phyloP scores from a whole-genome alignment of 1,140 invertebrate genomes.

The Centruroides vittatus region DNA sequence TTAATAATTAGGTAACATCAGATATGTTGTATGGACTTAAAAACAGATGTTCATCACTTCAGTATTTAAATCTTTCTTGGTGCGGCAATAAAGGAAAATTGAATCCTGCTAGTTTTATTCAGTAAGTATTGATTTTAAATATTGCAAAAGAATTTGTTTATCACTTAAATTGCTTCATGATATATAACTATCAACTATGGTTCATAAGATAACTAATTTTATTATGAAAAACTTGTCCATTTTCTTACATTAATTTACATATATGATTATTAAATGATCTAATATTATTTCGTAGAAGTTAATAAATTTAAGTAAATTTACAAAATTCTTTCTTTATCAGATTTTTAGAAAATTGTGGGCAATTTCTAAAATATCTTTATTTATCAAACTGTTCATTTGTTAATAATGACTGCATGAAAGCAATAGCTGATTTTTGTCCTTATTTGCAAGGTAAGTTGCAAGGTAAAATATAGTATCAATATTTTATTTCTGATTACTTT shows the following conservation, averaged over 20 bases:
- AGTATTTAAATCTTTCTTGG: conserved; percentile 71
- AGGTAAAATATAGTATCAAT: too few relatives aligned
- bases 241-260: too few relatives aligned
- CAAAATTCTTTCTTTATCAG: conserved; percentile 27
- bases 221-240: too few relatives aligned
- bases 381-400: conserved; percentile 62
- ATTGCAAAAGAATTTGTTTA: too few relatives aligned
- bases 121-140: conserved; percentile 30
- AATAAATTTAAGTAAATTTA: too few relatives aligned
- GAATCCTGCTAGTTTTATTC: conserved; percentile 37
- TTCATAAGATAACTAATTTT: too few relatives aligned
- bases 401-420: conserved; percentile 42
- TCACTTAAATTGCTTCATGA: too few relatives aligned
- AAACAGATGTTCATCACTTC: conserved; percentile 47
- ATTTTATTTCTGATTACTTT: conserved; percentile 4
- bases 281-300: too few relatives aligned
- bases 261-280: too few relatives aligned
- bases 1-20: conserved; percentile 28
- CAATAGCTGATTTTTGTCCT: conserved; percentile 44
- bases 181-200: too few relatives aligned
- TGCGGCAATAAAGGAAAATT: conserved; percentile 58
- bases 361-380: conserved; percentile 48
- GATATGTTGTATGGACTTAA: conserved; percentile 34
- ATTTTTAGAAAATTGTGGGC: conserved; percentile 49
- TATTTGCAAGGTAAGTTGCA: conserved; percentile 50